phyloP scores from a whole-genome alignment of 2,113 vertebrate species.

The Odontophorus gujanensis region DNA sequence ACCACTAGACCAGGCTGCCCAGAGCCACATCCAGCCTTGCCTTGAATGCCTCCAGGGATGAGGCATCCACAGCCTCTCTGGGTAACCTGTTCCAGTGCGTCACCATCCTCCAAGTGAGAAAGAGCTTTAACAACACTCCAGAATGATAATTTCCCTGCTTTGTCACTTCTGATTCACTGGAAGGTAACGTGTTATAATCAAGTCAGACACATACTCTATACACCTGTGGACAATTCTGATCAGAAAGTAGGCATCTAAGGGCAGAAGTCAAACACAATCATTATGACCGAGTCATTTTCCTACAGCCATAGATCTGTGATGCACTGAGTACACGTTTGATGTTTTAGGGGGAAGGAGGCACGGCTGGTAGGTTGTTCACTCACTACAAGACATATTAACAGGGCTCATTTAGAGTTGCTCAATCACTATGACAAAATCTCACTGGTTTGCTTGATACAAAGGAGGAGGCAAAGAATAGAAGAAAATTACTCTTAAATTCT shows the following conservation, averaged over 20 bases:
- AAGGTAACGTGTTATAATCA: constrained; percentile 13
- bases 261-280: constrained; percentile 23
- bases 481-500: neutral
- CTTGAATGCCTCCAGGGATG: no score
- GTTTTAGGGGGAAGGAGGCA: neutral
- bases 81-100: no score
- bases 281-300: neutral
- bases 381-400: neutral
- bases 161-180: neutral
- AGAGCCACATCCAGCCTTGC: no score
- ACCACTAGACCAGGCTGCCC: no score
- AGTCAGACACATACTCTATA: neutral
- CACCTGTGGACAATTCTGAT: neutral
- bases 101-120: no score
- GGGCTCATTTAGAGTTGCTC: constrained; percentile 6
- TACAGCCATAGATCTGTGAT: neutral
- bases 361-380: neutral
- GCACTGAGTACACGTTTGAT: neutral
- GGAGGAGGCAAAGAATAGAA: neutral
- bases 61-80: no score
- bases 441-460: neutral
- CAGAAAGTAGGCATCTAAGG: neutral
- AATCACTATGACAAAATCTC: constrained; percentile 13
- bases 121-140: neutral
- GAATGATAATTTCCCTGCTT: neutral